Evolutionary conservation across 2,888 invertebrate species (phyloP), one percentile per base, ranked within the genome.

Genomic region (Eudemis profundana): DNA sequence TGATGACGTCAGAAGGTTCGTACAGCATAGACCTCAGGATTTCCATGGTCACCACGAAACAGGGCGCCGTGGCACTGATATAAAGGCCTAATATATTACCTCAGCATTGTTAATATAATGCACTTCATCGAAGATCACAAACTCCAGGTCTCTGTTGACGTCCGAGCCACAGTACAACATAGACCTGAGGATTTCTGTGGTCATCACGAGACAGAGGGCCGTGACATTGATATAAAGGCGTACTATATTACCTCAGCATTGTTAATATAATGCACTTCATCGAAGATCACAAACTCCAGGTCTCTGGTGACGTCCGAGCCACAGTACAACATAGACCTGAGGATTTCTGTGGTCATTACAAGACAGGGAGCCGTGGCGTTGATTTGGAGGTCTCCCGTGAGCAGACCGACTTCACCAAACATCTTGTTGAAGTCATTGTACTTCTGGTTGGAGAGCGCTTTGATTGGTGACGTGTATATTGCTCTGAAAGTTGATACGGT

Each of bases 21-120:
- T 98, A 98, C 12, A 99, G 90, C 98, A 99, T 99, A 0, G 98
- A 98, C 69, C 98, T 94, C 27, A 99, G 90, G 78, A 99, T 99
- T 93, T 99, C 99, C 0, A 99, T 99, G 0, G 99, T 99, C 99
- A 99, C 99, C 60, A 99, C 98, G 0, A 99, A 94, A 82, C 99
- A 99, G 0, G 97, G 94, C 0, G 98, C 98, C 0, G 96, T 8
- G 17, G 17, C 1, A 15, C 5, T 42, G 7, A 29, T 29, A 29
- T 3, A 29, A 29, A 29, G 29, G n/a, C n/a, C 4, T 27, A 27
- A 5, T 27, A 7, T 33, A 33, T 79, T 76, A 96, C 97, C 91
- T 98, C 98, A 44, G 95, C 94, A 88, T 99, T 98, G 85, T 99
- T 99, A 70, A 99, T 98, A 81, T 99, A 99, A 85, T 99, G 99